Evolutionary conservation across 2,797 vertebrate species (phyloP).

Genomic region (Gallinago solitaria): DNA sequence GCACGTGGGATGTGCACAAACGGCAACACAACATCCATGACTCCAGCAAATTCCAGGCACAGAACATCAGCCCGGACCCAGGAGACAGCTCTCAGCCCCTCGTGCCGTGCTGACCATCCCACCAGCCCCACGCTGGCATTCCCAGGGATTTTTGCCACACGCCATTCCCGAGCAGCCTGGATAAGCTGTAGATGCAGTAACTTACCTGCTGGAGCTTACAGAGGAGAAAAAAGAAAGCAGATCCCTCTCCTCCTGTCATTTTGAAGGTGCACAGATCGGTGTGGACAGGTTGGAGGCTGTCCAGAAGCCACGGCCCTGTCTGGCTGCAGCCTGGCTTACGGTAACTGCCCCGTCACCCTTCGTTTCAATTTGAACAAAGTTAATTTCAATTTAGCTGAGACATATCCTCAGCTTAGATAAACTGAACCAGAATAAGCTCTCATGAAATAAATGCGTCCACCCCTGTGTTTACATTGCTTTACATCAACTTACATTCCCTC

Average conservation of each 20-base stretch:
- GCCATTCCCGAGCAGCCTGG: neutral
- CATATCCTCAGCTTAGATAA: neutral
- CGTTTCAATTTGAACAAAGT: neutral
- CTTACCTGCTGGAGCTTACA: neutral
- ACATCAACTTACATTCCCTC: neutral
- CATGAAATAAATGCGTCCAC: neutral
- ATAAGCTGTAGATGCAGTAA: neutral
- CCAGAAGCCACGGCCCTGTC: neutral
- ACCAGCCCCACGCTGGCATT: rapidly evolving
- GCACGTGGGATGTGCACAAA: rapidly evolving
- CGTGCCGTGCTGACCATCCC: neutral
- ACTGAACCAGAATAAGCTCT: neutral
- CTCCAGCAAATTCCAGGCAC: neutral
- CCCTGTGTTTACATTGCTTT: neutral
- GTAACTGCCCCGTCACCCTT: neutral
- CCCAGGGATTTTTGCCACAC: neutral
- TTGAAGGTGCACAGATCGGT: neutral
- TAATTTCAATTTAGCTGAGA: neutral
- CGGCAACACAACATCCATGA: neutral
- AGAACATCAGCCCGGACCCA: neutral
- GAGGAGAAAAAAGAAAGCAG: neutral
- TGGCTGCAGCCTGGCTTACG: neutral
- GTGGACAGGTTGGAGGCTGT: neutral
- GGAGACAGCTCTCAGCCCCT: neutral
- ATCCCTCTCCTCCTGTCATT: neutral